phyloP scores from a whole-genome alignment of 2,888 invertebrate genomes.

The Cephus nigrinus region DNA sequence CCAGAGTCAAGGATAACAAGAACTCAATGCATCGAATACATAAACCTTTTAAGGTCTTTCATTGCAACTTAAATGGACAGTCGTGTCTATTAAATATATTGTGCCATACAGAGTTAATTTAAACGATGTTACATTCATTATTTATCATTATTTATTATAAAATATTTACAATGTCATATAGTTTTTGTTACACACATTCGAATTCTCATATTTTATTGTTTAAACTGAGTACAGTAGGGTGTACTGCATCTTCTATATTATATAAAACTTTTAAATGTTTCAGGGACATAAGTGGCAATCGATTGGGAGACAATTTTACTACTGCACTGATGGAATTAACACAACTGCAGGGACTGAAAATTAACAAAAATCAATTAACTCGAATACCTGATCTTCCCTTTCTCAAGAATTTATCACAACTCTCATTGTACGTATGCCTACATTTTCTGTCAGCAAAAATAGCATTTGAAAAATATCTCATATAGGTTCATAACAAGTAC shows the following conservation, averaged over 20 bases:
- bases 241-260: background rate
- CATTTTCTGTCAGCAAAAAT: background rate
- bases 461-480: background rate
- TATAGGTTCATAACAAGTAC: background rate
- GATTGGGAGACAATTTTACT: conserved; percentile 67
- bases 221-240: background rate
- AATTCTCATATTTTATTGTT: conserved; percentile 4
- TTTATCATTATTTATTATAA: background rate
- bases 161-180: conserved; percentile 7
- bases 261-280: conserved; percentile 34
- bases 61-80: conserved; percentile 22
- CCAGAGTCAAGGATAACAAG: conserved; percentile 37
- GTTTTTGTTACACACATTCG: conserved; percentile 6
- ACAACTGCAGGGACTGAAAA: conserved; percentile 69
- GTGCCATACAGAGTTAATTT: background rate
- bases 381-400: conserved; percentile 55
- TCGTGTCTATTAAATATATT: background rate
- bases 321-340: conserved; percentile 67
- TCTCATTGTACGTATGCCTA: conserved; percentile 67
- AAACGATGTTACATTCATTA: background rate
- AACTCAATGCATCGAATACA: conserved; percentile 19
- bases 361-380: conserved; percentile 66
- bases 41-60: background rate
- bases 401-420: conserved; percentile 62
- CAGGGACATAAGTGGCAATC: conserved; percentile 73